Conservation (phyloP, 1,140 invertebrate species). For the Platyura marginata region DNA sequence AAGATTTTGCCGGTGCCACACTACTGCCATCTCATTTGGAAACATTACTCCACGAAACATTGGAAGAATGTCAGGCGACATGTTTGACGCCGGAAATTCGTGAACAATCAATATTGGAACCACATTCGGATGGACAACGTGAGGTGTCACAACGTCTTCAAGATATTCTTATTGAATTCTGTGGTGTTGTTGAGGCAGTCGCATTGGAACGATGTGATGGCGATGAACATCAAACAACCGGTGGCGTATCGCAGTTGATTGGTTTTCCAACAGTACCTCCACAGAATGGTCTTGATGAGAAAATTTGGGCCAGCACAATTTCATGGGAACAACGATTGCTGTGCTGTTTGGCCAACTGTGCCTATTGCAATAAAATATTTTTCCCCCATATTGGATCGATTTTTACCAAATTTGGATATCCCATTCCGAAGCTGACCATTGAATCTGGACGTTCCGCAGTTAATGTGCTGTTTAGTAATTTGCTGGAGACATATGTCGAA, state of each 20-base stretch:
- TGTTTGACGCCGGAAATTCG: slow-evolving; percentile 53
- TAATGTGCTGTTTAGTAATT: slow-evolving; percentile 43
- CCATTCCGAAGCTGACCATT: slow-evolving; percentile 41
- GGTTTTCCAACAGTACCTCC: slow-evolving; percentile 29
- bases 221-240: slow-evolving; percentile 30
- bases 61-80: slow-evolving; percentile 71
- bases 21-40: slow-evolving; percentile 69
- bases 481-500: slow-evolving; percentile 72
- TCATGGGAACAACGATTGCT: slow-evolving; percentile 64
- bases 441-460: slow-evolving; percentile 35
- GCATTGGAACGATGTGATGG: slow-evolving; percentile 42
- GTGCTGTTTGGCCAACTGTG: slow-evolving; percentile 77
- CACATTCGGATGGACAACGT: slow-evolving; percentile 34
- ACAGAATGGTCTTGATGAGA: slow-evolving; percentile 4
- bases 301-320: slow-evolving; percentile 19
- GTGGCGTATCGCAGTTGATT: slow-evolving; percentile 40
- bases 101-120: slow-evolving; percentile 45
- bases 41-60: slow-evolving; percentile 59
- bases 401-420: slow-evolving; percentile 47
- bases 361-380: slow-evolving; percentile 55
- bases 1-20: slow-evolving; percentile 28
- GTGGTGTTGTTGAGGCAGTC: slow-evolving; percentile 40
- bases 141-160: slow-evolving; percentile 50
- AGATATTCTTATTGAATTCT: slow-evolving; percentile 45
- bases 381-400: slow-evolving; percentile 47